Percentiles rank a stretch among this genome's conserved stretches.
phyloP scores from a whole-genome alignment of 2,113 vertebrate genomes.

The Oncorhynchus gorbuscha region DNA sequence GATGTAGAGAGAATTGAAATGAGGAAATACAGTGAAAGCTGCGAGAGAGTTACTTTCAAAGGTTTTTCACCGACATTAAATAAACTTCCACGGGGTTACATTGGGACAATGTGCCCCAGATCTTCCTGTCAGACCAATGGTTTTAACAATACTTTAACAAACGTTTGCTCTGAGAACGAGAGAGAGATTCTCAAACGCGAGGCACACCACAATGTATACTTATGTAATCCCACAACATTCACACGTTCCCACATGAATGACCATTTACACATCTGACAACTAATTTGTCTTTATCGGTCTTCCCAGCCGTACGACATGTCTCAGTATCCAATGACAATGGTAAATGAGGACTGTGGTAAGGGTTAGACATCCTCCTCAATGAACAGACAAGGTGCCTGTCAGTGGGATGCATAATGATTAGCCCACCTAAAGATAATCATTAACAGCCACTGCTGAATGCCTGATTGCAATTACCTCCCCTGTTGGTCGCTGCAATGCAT shows the following conservation, averaged over 20 bases:
- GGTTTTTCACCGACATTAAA: neutral
- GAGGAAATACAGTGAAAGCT: neutral
- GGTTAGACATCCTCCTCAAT: constrained; percentile 22
- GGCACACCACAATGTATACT: too few species aligned
- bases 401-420: constrained; percentile 26
- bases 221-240: too few species aligned
- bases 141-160: neutral
- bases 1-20: too few species aligned
- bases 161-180: neutral
- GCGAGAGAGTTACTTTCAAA: neutral
- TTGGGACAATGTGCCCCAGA: too few species aligned
- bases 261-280: neutral
- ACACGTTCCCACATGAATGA: neutral
- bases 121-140: neutral
- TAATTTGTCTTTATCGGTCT: constrained; percentile 54
- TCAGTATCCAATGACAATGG: constrained; percentile 7
- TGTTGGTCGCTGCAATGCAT: neutral
- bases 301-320: constrained; percentile 28
- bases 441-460: constrained; percentile 32
- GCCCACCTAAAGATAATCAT: constrained; percentile 46
- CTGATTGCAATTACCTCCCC: constrained; percentile 20
- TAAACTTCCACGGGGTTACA: neutral
- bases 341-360: constrained; percentile 7
- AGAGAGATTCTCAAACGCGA: neutral
- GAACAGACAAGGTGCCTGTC: constrained; percentile 45